Evolutionary conservation across 2,797 vertebrate genomes (phyloP), one percentile per base, ranked within the genome.

Genomic region (Podarcis lilfordi): DNA sequence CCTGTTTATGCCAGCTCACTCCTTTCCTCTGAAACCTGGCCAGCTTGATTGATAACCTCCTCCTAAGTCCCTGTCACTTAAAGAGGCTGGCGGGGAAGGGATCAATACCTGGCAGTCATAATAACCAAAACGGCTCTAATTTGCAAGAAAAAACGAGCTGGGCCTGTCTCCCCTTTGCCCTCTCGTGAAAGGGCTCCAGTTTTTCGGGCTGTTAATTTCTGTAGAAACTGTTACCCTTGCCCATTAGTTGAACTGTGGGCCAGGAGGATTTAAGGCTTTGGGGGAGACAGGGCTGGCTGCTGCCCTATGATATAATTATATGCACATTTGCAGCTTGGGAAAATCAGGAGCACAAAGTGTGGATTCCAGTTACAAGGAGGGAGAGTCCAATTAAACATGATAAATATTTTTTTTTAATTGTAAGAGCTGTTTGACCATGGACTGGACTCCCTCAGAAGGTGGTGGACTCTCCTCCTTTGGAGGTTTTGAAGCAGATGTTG

Each of bases 41-140:
- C 91, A 61, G 2, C 25, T 66, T 83, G 89, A 75, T 71, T 85
- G 83, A 89, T 88, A 77, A 79, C 71, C 86, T 71, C 80, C 10
- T 55, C n/a, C 21, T 86, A 0, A 32, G 43, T 72, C 86, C 88
- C 80, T 74, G n/a, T 86, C 55, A 90, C 90, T 86, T 88, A 80
- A 23, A 50, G 6, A 50, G 19, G 82, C 32, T 35, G 45, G 13
- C 3, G 61, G 72, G 40, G 55, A 55, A 23, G 17, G 83, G 91
- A 86, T 75, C 91, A 85, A 87, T 85, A 35, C n/a, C 86, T 90
- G 87, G 61, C 82, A 85, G 29, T 37, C 8, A 21, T 87, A 8
- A 66, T 37, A 81, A 86, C 69, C 21, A 50, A 68, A 2, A 23
- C 27, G 8, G 19, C 75, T 89, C 87, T 32, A 0, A 89, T 85